Conservation (phyloP, 2,797 vertebrate species). For the Spondyliosoma cantharus region DNA sequence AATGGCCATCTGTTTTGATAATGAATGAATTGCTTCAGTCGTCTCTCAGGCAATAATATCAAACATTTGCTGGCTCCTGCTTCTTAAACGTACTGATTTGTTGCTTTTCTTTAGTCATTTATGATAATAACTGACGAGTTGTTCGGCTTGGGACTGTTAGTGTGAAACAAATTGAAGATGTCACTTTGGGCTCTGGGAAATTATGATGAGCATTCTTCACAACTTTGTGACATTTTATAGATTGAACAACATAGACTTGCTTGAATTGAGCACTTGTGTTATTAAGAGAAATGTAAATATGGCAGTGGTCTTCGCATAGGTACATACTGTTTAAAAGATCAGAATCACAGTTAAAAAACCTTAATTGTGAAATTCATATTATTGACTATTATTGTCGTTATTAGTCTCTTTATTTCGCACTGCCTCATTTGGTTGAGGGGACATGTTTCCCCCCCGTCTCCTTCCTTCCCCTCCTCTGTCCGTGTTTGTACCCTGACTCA, state of each 20-base stretch:
- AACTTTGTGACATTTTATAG: no score
- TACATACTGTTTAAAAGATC: neutral
- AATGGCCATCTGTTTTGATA: no score
- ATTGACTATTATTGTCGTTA: constrained; percentile 14
- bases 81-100: no score
- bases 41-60: no score
- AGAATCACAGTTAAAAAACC: neutral
- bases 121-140: no score
- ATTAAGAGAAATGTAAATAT: neutral
- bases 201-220: no score
- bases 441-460: constrained; percentile 17
- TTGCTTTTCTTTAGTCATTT: no score
- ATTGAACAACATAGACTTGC: neutral
- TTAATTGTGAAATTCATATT: constrained; percentile 8
- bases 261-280: neutral
- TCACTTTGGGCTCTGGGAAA: no score
- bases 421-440: constrained; percentile 40
- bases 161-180: no score
- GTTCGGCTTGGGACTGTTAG: no score
- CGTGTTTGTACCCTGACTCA: constrained; percentile 70
- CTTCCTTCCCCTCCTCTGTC: neutral
- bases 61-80: no score
- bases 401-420: constrained; percentile 7
- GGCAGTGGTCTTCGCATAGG: neutral
- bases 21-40: no score